These are phyloP conservation scores for Holothuria leucospilota DNA, from an alignment of 53 echinoderm and acorn worm genomes.

Conservation along the genomic window DNA sequence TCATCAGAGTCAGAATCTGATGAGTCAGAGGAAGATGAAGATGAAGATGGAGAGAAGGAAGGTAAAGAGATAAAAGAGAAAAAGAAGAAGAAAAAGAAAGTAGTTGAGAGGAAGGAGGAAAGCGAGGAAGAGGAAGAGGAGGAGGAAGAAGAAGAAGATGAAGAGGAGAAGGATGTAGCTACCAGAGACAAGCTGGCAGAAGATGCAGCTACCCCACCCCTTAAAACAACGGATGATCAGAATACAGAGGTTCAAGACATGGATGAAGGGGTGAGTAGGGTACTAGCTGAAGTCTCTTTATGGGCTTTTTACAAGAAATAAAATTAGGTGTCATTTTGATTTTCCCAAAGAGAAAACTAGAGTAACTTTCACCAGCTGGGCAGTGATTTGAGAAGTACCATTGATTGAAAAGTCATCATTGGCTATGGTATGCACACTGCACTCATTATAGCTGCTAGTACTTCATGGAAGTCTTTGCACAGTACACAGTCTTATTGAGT, in stretches of 20 bases:
- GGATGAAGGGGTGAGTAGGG: conserved; percentile 79
- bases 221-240: conserved; percentile 51
- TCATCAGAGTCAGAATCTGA: conserved; percentile 68
- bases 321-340: too few relatives aligned
- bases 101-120: conserved; percentile 56
- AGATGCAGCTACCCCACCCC: conserved; percentile 53
- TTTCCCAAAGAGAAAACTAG: too few relatives aligned
- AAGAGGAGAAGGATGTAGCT: conserved; percentile 33
- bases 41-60: conserved; percentile 51
- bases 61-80: conserved; percentile 49
- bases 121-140: conserved; percentile 58
- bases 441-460: too few relatives aligned
- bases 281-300: too few relatives aligned
- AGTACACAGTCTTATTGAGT: too few relatives aligned
- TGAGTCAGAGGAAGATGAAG: conserved; percentile 49
- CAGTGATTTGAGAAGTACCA: too few relatives aligned
- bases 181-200: conserved; percentile 53
- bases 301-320: too few relatives aligned
- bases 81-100: conserved; percentile 46
- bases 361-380: too few relatives aligned
- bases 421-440: too few relatives aligned
- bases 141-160: conserved; percentile 47
- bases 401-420: too few relatives aligned
- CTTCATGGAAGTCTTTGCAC: too few relatives aligned
- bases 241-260: conserved; percentile 93